Conservation (phyloP, 2,888 invertebrate species). For the Ectemnius continuus region DNA sequence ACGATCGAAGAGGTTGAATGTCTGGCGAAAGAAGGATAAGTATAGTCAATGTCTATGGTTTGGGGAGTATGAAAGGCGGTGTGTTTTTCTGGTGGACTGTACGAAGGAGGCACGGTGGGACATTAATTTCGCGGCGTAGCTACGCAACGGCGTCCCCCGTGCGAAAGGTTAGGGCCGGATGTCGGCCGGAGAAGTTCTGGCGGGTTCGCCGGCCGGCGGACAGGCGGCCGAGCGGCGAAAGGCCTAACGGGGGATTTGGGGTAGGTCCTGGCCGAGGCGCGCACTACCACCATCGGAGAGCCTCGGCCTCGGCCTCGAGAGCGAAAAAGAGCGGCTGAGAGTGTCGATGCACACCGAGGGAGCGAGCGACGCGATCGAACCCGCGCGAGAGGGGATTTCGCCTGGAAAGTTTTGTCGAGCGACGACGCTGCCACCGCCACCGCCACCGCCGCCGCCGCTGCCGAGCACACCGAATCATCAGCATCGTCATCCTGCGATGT, state of each 20-base stretch:
- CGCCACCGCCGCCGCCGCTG: slow-evolving; percentile 7
- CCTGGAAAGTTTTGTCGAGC: slow-evolving; percentile 57
- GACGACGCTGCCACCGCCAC: not conserved
- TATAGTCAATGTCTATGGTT: too few relatives aligned
- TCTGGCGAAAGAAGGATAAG: too few relatives aligned
- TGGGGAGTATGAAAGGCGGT: not conserved
- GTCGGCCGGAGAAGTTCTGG: slow-evolving; percentile 68
- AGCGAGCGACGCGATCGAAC: slow-evolving; percentile 32
- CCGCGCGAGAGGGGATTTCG: slow-evolving; percentile 41
- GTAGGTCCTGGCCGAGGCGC: slow-evolving; percentile 66
- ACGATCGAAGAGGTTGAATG: too few relatives aligned
- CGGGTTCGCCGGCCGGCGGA: slow-evolving; percentile 45
- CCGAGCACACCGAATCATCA: slow-evolving; percentile 1
- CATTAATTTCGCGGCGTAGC: slow-evolving; percentile 67
- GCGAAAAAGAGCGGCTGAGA: slow-evolving; percentile 12
- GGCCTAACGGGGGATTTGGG: slow-evolving; percentile 73
- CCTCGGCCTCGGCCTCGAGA: slow-evolving; percentile 8
- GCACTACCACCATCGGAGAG: slow-evolving; percentile 26
- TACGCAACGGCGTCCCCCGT: slow-evolving; percentile 67
- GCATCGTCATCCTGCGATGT: slow-evolving; percentile 2
- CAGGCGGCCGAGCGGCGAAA: slow-evolving; percentile 43
- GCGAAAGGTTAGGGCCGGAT: slow-evolving; percentile 76
- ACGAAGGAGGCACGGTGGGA: slow-evolving; percentile 53
- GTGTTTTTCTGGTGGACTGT: slow-evolving; percentile 57
- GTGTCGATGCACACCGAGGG: slow-evolving; percentile 28